Evolutionary conservation across 2,888 invertebrate species (phyloP).

Genomic region (Netelia melanura): DNA sequence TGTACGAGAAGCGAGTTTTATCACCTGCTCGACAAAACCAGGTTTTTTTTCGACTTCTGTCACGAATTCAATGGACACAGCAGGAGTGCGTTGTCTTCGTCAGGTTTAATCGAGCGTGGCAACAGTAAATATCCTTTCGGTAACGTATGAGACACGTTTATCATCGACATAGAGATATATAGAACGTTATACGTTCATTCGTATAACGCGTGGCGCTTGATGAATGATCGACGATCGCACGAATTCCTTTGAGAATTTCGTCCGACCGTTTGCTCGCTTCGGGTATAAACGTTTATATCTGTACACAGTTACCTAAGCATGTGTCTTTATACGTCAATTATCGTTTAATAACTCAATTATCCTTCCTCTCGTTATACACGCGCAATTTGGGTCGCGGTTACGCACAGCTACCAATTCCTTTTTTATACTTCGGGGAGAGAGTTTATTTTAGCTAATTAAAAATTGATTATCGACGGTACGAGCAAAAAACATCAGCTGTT

Average conservation of each 20-base stretch:
- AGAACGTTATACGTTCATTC: not conserved
- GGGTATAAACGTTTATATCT: not conserved
- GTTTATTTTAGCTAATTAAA: conserved; percentile 37
- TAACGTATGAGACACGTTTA: not conserved
- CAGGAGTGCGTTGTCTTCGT: conserved; percentile 25
- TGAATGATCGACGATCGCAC: conserved; percentile 52
- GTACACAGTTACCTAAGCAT: not conserved
- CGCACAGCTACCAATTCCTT: not conserved
- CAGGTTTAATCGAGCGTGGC: conserved; percentile 53
- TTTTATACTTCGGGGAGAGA: not conserved
- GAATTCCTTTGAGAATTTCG: conserved; percentile 57
- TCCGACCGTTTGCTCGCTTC: not conserved
- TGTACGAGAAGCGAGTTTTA: conserved; percentile 11
- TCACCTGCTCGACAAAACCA: conserved; percentile 61
- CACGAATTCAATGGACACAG: conserved; percentile 15
- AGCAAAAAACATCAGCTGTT: not conserved
- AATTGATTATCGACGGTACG: conserved; percentile 9
- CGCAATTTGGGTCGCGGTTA: not conserved
- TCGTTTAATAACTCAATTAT: conserved; percentile 67
- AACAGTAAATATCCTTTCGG: conserved; percentile 58
- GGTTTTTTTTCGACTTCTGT: conserved; percentile 16
- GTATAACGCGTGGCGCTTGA: conserved; percentile 42
- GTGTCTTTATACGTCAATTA: conserved; percentile 54
- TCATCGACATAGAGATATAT: not conserved
- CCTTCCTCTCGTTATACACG: conserved; percentile 57